These are phyloP conservation scores for Amphipyra tragopoginis DNA, from an alignment of 2,888 invertebrate species.

Conservation along the genomic window DNA sequence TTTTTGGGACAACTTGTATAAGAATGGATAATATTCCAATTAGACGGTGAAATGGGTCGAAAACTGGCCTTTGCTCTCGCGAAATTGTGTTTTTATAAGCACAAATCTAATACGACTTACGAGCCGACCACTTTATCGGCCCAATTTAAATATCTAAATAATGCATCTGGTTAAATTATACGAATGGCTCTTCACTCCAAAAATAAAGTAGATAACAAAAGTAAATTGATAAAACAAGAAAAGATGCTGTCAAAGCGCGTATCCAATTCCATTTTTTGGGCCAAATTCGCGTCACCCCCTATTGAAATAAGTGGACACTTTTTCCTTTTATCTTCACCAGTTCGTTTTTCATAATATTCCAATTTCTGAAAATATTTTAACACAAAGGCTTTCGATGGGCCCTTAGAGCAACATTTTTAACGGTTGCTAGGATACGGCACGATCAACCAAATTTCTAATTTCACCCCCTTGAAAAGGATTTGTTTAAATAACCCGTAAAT, in stretches of 20 bases:
- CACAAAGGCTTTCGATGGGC: constrained; percentile 21
- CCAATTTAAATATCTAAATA: too few species aligned
- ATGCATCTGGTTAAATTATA: too few species aligned
- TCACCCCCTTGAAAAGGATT: constrained; percentile 69
- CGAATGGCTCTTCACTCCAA: not conserved
- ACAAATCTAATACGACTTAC: too few species aligned
- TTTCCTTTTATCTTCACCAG: constrained; percentile 38
- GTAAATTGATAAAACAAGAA: constrained; percentile 18
- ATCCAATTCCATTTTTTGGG: constrained; percentile 16
- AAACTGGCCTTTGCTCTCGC: too few species aligned
- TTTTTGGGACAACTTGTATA: too few species aligned
- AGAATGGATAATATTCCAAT: too few species aligned
- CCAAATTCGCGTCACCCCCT: constrained; percentile 14
- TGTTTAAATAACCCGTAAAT: constrained; percentile 37
- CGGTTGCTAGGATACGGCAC: constrained; percentile 82
- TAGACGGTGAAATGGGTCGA: too few species aligned
- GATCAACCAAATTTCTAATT: constrained; percentile 72
- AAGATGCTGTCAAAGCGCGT: constrained; percentile 16
- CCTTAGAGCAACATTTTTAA: constrained; percentile 40
- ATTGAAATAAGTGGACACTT: constrained; percentile 42
- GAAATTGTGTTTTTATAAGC: too few species aligned
- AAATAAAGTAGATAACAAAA: not conserved
- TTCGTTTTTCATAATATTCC: constrained; percentile 50
- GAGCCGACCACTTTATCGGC: too few species aligned
- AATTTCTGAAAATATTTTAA: constrained; percentile 52